A percentile compares a stretch with the other conserved stretches of the same genome.
Conservation (phyloP, 2,797 vertebrate genomes). For the Eleutherodactylus coqui region DNA sequence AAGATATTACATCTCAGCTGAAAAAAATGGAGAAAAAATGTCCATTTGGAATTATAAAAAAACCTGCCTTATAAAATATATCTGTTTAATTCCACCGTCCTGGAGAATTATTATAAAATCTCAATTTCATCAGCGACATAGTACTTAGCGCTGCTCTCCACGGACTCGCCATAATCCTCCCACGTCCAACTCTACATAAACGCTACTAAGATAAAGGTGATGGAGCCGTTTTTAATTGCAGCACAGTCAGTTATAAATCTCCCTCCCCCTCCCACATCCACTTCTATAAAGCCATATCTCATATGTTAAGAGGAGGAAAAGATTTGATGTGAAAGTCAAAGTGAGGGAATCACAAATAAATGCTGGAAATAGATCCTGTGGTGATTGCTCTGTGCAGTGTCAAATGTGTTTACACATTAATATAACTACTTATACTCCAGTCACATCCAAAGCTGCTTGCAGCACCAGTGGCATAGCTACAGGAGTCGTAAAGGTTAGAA, state of each 20-base stretch:
- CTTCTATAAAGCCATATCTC: slow-evolving; percentile 42
- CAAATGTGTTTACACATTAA: not conserved
- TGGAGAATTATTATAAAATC: slow-evolving; percentile 37
- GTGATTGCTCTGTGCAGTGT: not conserved
- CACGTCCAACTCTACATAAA: slow-evolving; percentile 20
- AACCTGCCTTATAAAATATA: not conserved
- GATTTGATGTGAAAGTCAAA: slow-evolving; percentile 40
- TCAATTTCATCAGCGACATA: slow-evolving; percentile 33
- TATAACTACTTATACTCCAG: not conserved
- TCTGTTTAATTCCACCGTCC: slow-evolving; percentile 28
- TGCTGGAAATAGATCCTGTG: not conserved
- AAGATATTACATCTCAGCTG: not conserved
- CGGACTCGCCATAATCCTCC: slow-evolving; percentile 47
- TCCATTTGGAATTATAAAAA: not conserved
- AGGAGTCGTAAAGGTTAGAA: too few relatives aligned
- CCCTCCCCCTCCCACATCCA: not conserved
- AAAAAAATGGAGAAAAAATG: not conserved
- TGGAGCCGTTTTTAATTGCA: slow-evolving; percentile 54
- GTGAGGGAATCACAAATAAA: slow-evolving; percentile 5
- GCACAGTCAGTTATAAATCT: slow-evolving; percentile 49
- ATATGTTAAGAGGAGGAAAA: slow-evolving; percentile 30
- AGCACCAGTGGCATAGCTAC: too few relatives aligned
- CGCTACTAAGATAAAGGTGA: slow-evolving; percentile 59
- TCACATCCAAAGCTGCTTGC: not conserved
- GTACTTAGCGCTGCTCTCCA: slow-evolving; percentile 35